phyloP scores from a whole-genome alignment of 2,888 invertebrate species.

The Tiliacea citrago region DNA sequence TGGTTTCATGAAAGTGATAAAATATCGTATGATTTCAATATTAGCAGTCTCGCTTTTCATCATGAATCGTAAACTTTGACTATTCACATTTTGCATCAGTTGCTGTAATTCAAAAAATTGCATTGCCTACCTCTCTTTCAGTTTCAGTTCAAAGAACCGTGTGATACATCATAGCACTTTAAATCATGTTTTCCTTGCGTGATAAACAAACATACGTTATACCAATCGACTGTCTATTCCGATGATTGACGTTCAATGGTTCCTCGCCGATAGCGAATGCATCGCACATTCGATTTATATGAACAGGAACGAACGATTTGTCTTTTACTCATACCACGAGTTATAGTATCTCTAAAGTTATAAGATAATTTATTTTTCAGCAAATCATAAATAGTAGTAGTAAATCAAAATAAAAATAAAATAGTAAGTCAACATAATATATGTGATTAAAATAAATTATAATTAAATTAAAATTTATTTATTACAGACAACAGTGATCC shows the following conservation, averaged over 20 bases:
- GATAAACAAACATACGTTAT: conserved; percentile 38
- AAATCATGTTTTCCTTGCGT: conserved; percentile 22
- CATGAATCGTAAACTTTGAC: neutral
- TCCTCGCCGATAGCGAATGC: conserved; percentile 27
- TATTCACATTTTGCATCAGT: neutral
- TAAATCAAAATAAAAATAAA: neutral
- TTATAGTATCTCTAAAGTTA: neutral
- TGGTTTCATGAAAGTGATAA: neutral
- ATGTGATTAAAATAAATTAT: no score
- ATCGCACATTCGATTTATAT: conserved; percentile 28
- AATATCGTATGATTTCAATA: neutral
- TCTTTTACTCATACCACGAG: neutral
- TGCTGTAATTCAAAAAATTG: neutral
- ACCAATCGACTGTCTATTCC: conserved; percentile 16
- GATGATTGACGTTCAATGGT: conserved; percentile 44
- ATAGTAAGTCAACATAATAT: no score
- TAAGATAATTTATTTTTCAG: neutral
- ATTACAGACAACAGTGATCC: no score
- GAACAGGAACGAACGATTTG: conserved; percentile 29
- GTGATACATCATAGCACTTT: neutral
- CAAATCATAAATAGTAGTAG: neutral
- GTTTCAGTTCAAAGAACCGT: neutral
- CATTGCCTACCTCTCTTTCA: neutral
- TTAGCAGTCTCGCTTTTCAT: neutral
- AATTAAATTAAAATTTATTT: no score